phyloP scores from a whole-genome alignment of 2,888 invertebrate species.

The Microplitis deprimator region DNA sequence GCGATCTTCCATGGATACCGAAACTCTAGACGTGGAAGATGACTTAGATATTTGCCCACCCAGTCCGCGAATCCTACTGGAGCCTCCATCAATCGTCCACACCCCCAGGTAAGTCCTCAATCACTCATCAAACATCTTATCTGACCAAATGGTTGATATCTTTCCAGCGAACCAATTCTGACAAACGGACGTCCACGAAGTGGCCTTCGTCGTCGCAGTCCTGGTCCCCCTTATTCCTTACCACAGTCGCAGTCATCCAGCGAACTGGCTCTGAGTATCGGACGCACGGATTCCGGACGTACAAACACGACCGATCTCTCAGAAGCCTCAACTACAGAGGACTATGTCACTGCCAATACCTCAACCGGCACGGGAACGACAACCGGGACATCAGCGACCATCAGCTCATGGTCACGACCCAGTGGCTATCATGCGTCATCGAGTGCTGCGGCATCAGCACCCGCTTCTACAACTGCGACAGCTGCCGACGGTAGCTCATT shows the following conservation, averaged over 20 bases:
- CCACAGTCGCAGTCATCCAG: conserved; percentile 69
- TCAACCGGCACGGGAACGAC: conserved; percentile 74
- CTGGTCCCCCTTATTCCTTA: conserved; percentile 62
- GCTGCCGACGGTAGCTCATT: conserved; percentile 84
- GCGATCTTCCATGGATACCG: conserved; percentile 88
- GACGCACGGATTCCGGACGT: conserved; percentile 82
- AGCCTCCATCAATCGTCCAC: conserved; percentile 62
- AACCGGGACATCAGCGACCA: conserved; percentile 66
- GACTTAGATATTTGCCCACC: conserved; percentile 62
- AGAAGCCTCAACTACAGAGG: conserved; percentile 91
- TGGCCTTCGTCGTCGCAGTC: conserved; percentile 64
- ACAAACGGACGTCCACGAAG: conserved; percentile 62
- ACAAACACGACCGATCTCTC: conserved; percentile 84
- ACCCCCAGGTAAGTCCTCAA: conserved; percentile 55
- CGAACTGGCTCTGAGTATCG: conserved; percentile 73
- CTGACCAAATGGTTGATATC: conserved; percentile 70
- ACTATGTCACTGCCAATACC: conserved; percentile 87
- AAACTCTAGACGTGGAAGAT: conserved; percentile 79
- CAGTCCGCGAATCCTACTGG: conserved; percentile 65
- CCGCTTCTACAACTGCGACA: conserved; percentile 66
- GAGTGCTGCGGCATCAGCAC: conserved; percentile 61
- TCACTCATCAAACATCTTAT: conserved; percentile 66
- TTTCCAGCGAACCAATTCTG: conserved; percentile 64
- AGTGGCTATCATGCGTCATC: conserved; percentile 64
- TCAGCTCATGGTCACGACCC: conserved; percentile 73